These are phyloP conservation scores for Drosophila fulvimacula DNA, from an alignment of 2,888 invertebrate species.

Conservation along the genomic window DNA sequence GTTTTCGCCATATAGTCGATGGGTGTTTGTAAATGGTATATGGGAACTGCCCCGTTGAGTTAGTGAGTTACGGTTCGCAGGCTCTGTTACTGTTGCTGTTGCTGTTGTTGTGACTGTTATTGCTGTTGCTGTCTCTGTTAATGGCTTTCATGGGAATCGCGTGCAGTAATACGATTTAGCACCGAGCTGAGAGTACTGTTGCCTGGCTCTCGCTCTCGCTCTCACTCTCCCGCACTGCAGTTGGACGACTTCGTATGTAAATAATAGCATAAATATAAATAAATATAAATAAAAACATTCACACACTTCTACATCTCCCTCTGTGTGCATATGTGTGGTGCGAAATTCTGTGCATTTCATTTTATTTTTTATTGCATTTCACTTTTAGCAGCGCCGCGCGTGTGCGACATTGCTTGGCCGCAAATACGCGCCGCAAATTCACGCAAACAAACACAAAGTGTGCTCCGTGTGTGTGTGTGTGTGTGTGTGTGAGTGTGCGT, in stretches of 20 bases:
- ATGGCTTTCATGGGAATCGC: conserved; percentile 78
- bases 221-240: conserved; percentile 23
- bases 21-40: conserved; percentile 31
- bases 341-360: conserved; percentile 65
- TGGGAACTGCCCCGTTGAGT: conserved; percentile 44
- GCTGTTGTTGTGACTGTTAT: conserved; percentile 16
- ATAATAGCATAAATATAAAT: conserved; percentile 53
- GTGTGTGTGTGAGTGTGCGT: conserved; percentile 7
- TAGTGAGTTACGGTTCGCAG: conserved; percentile 43
- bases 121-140: conserved; percentile 60
- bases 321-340: conserved; percentile 22
- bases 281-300: conserved; percentile 24
- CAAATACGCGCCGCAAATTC: conserved; percentile 65
- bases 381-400: conserved; percentile 62
- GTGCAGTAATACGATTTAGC: conserved; percentile 75
- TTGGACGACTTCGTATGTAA: conserved; percentile 51
- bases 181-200: conserved; percentile 39
- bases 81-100: conserved; percentile 40
- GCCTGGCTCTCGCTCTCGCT: neutral
- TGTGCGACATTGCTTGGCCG: conserved; percentile 67
- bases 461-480: conserved; percentile 13
- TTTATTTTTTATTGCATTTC: conserved; percentile 73
- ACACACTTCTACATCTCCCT: neutral
- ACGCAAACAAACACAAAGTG: conserved; percentile 32
- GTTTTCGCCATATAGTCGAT: neutral